phyloP scores from a whole-genome alignment of 2,797 vertebrate genomes.

The Miichthys miiuy region DNA sequence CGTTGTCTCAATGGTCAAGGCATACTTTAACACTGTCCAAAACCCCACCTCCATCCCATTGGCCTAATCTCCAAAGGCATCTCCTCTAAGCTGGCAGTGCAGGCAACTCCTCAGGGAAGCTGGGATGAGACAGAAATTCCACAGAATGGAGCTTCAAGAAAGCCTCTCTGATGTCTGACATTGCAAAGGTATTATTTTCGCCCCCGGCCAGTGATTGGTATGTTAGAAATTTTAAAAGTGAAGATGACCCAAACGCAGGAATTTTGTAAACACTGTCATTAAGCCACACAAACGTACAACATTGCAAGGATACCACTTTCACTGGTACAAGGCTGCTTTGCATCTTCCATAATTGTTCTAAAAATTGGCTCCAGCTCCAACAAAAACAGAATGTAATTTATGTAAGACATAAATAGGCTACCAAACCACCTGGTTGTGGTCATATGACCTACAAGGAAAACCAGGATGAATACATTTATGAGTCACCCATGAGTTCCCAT shows the following conservation, averaged over 20 bases:
- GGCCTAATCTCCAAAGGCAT: constrained; percentile 17
- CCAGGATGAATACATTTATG: background rate
- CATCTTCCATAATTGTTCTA: background rate
- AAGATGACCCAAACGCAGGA: constrained; percentile 19
- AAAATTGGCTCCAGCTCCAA: background rate
- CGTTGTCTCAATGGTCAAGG: background rate
- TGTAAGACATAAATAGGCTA: background rate
- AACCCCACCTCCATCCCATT: background rate
- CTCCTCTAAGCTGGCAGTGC: constrained; percentile 18
- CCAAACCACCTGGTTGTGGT: background rate
- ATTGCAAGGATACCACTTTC: background rate
- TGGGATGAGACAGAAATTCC: constrained; percentile 49
- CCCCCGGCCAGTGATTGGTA: background rate
- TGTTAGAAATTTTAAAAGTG: constrained; percentile 17
- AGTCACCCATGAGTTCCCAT: background rate
- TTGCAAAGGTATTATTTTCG: constrained; percentile 16
- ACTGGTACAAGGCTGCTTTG: background rate
- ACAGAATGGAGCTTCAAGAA: constrained; percentile 30
- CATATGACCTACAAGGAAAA: background rate
- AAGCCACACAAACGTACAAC: constrained; percentile 3
- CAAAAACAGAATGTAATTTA: background rate
- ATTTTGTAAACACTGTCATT: constrained; percentile 22
- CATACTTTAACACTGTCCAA: background rate
- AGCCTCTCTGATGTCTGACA: constrained; percentile 27
- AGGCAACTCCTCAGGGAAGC: constrained; percentile 22